A percentile compares a stretch with the other conserved stretches of the same genome.
These are phyloP conservation scores for Scaeva pyrastri DNA, from an alignment of 2,888 invertebrate species.

Conservation along the genomic window DNA sequence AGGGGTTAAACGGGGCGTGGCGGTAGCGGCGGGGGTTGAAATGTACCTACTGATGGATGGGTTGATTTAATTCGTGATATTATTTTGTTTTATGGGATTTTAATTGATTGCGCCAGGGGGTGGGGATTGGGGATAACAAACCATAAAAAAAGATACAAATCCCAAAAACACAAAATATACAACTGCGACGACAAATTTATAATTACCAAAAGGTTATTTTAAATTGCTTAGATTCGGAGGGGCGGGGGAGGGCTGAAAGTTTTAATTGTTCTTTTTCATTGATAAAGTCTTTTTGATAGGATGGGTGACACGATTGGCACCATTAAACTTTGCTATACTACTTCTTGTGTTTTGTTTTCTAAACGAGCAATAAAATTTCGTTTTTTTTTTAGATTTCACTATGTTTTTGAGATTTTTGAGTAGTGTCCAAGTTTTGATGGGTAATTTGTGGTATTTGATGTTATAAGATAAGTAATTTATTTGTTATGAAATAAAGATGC, in stretches of 20 bases:
- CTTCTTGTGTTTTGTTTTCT: not conserved
- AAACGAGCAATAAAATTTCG: constrained; percentile 4
- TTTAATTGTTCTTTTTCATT: constrained; percentile 7
- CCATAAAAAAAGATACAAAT: not conserved
- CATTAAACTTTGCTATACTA: not conserved
- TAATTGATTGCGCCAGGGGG: constrained; percentile 56
- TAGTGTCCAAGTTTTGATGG: not conserved
- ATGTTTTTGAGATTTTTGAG: not conserved
- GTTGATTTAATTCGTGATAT: constrained; percentile 46
- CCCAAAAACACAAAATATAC: not conserved
- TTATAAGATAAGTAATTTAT: too few species aligned
- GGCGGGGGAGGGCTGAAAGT: too few species aligned
- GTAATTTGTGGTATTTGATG: not conserved
- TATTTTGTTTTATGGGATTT: constrained; percentile 69
- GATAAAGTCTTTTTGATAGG: constrained; percentile 1
- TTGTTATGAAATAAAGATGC: too few species aligned
- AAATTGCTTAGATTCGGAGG: not conserved
- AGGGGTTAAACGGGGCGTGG: too few species aligned
- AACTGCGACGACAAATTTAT: constrained; percentile 1
- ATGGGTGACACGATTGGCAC: constrained; percentile 18
- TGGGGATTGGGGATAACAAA: not conserved
- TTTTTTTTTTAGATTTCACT: not conserved
- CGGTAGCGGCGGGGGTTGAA: not conserved
- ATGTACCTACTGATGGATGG: constrained; percentile 15
- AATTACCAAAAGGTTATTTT: constrained; percentile 17